These are phyloP conservation scores for Decapterus maruadsi DNA, from an alignment of 2,797 vertebrate genomes.

Conservation along the genomic window DNA sequence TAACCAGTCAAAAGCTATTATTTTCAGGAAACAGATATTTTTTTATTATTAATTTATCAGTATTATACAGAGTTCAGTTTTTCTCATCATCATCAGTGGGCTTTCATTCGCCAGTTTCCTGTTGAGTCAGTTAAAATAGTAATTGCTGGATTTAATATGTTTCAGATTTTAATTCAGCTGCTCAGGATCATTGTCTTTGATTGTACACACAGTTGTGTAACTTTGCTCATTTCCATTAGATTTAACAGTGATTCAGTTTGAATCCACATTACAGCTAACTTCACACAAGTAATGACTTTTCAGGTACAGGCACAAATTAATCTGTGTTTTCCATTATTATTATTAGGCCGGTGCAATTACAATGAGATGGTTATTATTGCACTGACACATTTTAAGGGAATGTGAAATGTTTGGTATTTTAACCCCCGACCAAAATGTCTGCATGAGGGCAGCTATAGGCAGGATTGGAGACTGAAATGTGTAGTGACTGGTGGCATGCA, in stretches of 20 bases:
- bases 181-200: constrained; percentile 7
- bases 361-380: neutral
- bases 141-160: constrained; percentile 26
- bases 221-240: constrained; percentile 15
- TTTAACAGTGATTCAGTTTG: constrained; percentile 10
- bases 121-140: constrained; percentile 18
- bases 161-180: constrained; percentile 32
- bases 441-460: constrained; percentile 5
- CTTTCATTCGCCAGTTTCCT: constrained; percentile 13
- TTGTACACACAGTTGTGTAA: neutral
- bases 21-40: constrained; percentile 1
- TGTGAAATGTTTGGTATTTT: constrained; percentile 22
- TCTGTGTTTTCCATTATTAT: constrained; percentile 27
- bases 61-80: constrained; percentile 4
- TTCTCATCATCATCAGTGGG: neutral
- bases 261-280: constrained; percentile 10
- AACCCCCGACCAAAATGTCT: constrained; percentile 20
- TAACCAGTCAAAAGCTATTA: neutral
- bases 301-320: constrained; percentile 35
- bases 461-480: constrained; percentile 35
- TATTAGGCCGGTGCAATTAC: constrained; percentile 11
- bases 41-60: neutral
- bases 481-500: constrained; percentile 32
- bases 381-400: constrained; percentile 11
- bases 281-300: constrained; percentile 20